A percentile compares a stretch with the other conserved stretches of the same genome.
phyloP scores from a whole-genome alignment of 2,888 invertebrate species.

The Dicranocentrus wangi region DNA sequence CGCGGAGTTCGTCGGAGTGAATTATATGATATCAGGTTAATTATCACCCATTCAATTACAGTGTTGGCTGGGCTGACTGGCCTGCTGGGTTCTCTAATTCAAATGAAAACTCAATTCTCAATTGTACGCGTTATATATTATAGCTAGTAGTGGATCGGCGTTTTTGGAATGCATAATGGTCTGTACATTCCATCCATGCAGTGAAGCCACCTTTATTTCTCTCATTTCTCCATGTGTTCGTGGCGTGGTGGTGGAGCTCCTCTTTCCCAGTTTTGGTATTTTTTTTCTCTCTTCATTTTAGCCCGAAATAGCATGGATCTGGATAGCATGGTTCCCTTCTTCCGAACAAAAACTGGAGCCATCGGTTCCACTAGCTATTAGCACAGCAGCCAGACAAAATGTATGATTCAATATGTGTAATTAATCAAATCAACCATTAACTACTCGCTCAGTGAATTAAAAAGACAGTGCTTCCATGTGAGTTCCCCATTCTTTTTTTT shows the following conservation, averaged over 20 bases:
- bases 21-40: constrained; percentile 51
- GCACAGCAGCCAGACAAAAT: too few relatives aligned
- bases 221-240: too few relatives aligned
- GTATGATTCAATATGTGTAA: constrained; percentile 36
- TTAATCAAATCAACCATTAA: constrained; percentile 60
- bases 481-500: constrained; percentile 2
- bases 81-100: background rate
- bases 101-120: constrained; percentile 39
- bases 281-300: too few relatives aligned
- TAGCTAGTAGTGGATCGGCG: background rate
- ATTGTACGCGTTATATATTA: background rate
- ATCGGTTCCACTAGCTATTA: too few relatives aligned
- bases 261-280: too few relatives aligned
- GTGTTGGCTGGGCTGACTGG: constrained; percentile 18
- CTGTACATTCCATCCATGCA: too few relatives aligned
- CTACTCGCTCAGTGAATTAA: constrained; percentile 24
- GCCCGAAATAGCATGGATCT: too few relatives aligned
- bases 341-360: too few relatives aligned
- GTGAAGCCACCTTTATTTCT: too few relatives aligned
- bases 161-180: too few relatives aligned
- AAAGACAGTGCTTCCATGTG: background rate
- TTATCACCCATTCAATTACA: constrained; percentile 51
- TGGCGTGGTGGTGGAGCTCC: too few relatives aligned
- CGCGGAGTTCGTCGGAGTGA: background rate
- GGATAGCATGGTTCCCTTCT: too few relatives aligned